phyloP scores from a whole-genome alignment of 1,140 invertebrate genomes.

The Drosophila rufa region DNA sequence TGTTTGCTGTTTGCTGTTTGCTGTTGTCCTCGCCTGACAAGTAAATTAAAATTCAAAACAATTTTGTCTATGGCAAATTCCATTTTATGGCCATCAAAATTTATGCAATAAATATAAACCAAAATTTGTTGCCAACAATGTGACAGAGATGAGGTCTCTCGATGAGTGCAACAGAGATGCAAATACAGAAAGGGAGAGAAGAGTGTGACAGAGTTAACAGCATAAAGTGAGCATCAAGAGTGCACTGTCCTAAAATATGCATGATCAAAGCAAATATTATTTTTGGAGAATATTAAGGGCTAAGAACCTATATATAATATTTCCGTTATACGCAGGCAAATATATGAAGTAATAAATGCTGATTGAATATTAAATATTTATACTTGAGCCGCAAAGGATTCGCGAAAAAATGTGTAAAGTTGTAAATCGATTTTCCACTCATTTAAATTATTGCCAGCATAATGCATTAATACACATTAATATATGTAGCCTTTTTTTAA shows the following conservation, averaged over 20 bases:
- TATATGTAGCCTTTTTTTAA: neutral
- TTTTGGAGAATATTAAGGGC: neutral
- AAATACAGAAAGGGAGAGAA: neutral
- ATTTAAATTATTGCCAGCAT: neutral
- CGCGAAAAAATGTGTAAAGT: constrained; percentile 1
- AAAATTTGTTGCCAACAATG: constrained; percentile 79
- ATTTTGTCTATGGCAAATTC: constrained; percentile 74
- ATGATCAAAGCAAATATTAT: constrained; percentile 6
- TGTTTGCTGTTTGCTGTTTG: constrained; percentile 21
- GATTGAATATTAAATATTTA: constrained; percentile 14
- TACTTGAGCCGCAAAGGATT: neutral
- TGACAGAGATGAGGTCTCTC: constrained; percentile 43
- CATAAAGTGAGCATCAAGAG: constrained; percentile 28
- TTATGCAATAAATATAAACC: constrained; percentile 82
- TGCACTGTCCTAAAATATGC: constrained; percentile 28
- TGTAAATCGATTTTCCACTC: constrained; percentile 15
- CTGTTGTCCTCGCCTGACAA: constrained; percentile 50
- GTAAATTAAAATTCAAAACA: constrained; percentile 83
- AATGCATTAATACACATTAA: constrained; percentile 12
- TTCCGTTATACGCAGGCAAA: no score
- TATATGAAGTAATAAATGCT: neutral
- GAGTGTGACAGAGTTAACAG: constrained; percentile 25
- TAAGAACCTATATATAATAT: neutral
- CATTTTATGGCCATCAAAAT: constrained; percentile 78
- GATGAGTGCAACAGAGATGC: constrained; percentile 13